A percentile compares a stretch with the other conserved stretches of the same genome.
These are phyloP conservation scores for Synanthedon formicaeformis DNA, from an alignment of 2,888 invertebrate species.

Conservation along the genomic window DNA sequence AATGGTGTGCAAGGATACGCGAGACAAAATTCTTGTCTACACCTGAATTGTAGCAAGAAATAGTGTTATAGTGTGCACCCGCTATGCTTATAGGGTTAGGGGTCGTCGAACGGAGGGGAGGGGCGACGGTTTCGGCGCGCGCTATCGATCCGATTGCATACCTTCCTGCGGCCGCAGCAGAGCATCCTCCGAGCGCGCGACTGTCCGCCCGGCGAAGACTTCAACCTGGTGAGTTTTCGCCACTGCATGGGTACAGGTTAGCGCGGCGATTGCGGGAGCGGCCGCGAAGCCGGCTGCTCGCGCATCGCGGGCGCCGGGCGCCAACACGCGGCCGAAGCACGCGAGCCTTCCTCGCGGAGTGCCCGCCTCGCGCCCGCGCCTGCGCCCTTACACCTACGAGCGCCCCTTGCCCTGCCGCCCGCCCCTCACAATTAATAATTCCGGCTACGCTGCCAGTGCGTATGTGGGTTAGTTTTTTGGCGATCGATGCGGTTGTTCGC, in stretches of 20 bases:
- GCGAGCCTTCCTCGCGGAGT: slow-evolving; percentile 65
- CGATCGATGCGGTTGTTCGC: slow-evolving; percentile 67
- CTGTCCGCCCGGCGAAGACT: slow-evolving; percentile 75
- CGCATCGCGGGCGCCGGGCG: slow-evolving; percentile 56
- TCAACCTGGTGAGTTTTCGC: slow-evolving; percentile 85
- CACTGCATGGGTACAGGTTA: slow-evolving; percentile 84
- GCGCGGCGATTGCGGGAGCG: slow-evolving; percentile 69
- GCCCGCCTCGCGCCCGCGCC: slow-evolving; percentile 27
- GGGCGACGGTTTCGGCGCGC: slow-evolving; percentile 64
- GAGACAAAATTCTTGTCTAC: too few species aligned
- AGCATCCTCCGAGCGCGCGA: slow-evolving; percentile 89
- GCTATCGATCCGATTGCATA: slow-evolving; percentile 71
- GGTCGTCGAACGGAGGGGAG: slow-evolving; percentile 65
- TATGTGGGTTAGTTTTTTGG: slow-evolving; percentile 71
- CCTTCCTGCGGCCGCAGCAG: slow-evolving; percentile 96
- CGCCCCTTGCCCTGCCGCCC: slow-evolving; percentile 7
- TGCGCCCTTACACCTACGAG: slow-evolving; percentile 45
- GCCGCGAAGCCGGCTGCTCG: slow-evolving; percentile 60
- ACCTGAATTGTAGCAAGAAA: too few species aligned
- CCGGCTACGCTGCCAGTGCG: slow-evolving; percentile 69
- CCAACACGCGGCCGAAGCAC: slow-evolving; percentile 58
- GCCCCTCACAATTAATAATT: slow-evolving; percentile 62
- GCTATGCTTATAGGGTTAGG: slow-evolving; percentile 13
- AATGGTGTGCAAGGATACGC: too few species aligned
- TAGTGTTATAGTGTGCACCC: too few species aligned